Base-by-base conservation (phyloP, 1,140 invertebrate species). In the Heliconius hewitsoni region DNA sequence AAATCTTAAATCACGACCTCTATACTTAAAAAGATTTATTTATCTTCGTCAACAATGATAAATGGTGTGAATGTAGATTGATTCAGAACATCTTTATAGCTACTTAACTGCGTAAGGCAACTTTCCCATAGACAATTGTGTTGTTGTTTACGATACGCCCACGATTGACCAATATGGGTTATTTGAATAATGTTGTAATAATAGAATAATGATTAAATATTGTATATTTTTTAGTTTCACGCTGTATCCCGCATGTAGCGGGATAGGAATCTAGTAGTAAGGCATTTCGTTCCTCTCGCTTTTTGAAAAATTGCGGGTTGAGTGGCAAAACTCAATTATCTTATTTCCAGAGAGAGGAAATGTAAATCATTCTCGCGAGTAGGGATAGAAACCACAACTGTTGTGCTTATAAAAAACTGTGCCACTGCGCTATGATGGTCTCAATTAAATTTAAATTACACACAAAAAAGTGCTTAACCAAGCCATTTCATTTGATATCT, bases 11-110 rank as follows among this genome's bases (percentile, higher is more conserved):
- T 60, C 57, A 60, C 57, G 9, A n/a, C 57, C n/a, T 23, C 9
- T 11, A 60, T 66, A 66, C 60, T 66, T 66, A 66, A 66, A 30
- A 30, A 66, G 60, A 66, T 66, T 66, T 66, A 66, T 66, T 66
- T 66, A 66, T 66, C 60, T 66, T 66, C 27, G 60, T 66, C 60
- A 66, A 66, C 60, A n/a, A 27, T 66, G 60, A 66, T 66, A 66
- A 66, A 66, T 66, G 60, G 60, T 66, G 60, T 27, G 60, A 66
- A 27, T 30, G 60, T 66, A 13, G 60, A 66, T 66, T 66, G 60
- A 66, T 66, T 66, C 60, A 3, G 60, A 66, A 66, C 60, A 66
- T 66, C 60, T 66, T 66, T 66, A 66, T 66, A 30, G 60, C 60
- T 66, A 66, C 60, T 66, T 66, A 30, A 66, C 27, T 66, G 60